Base-by-base conservation (phyloP, 2,797 vertebrate genomes). In the Alosa sapidissima region DNA sequence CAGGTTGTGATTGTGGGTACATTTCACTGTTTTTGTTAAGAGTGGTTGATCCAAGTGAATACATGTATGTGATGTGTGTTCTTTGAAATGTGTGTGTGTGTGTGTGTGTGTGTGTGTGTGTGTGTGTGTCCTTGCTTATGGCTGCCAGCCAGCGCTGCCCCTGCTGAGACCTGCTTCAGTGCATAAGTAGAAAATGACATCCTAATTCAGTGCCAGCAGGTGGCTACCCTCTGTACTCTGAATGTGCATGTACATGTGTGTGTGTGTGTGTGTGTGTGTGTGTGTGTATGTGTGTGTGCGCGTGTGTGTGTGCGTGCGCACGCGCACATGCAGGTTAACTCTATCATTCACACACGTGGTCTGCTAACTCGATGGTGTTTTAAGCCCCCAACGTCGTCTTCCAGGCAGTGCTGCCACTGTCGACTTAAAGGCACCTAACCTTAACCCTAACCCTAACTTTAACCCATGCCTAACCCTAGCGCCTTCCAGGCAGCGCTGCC, bases 131-230 rank as follows among this genome's bases (percentile, higher is more conserved):
- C 49, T 75, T 88, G 78, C 60, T 14, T 60, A 14, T 75, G 55
- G 45, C 72, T 81, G 28, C 82, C 84, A 55, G 72, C 55, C 54
- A 47, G 48, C 19, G 49, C 68, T 72, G 84, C 52, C 82, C 87
- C 84, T 86, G 87, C 85, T 85, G 85, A n/a, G 28, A 81, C 82
- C 86, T 89, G 89, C 62, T 90, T 85, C 83, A 81, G 83, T 21
- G 90, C 90, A 82, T 83, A 87, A 87, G 11, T 47, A 65, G 88
- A 93, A 85, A 85, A 87, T 88, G 84, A 87, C 84, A 86, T 87
- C 82, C 49, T 87, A 87, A 87, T 88, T 85, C 84, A 84, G 52
- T 81, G 75, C 85, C 75, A 84, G 85, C 78, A 86, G 87, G 85
- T 86, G 85, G 52, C 85, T 88, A 84, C 60, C 72, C 36, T 62